Percentiles rank a stretch among this genome's conserved stretches.
Evolutionary conservation across 2,888 invertebrate genomes (phyloP).

Genomic region (Branchinecta sandiegonensis): DNA sequence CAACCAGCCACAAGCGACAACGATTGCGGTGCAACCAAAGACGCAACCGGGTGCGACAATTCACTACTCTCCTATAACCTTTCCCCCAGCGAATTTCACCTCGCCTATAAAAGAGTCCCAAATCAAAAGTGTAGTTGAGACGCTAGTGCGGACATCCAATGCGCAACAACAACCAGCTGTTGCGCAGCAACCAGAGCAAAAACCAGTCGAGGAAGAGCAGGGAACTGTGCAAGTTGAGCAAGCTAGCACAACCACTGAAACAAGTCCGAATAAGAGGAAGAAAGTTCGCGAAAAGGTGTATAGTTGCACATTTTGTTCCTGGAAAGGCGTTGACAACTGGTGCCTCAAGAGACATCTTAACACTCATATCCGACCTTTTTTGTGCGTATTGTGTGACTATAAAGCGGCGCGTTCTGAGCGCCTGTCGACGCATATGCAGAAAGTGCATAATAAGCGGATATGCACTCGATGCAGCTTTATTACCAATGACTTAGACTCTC

Average conservation of each 20-base stretch:
- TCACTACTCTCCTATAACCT: not conserved
- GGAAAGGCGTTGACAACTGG: conserved; percentile 89
- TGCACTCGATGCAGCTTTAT: conserved; percentile 77
- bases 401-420: conserved; percentile 83
- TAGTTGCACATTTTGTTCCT: conserved; percentile 76
- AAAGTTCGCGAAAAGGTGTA: conserved; percentile 50
- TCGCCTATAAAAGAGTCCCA: not conserved
- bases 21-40: conserved; percentile 30
- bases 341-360: conserved; percentile 80
- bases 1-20: conserved; percentile 34
- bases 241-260: conserved; percentile 12
- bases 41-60: conserved; percentile 18
- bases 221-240: not conserved
- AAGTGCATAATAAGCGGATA: conserved; percentile 79
- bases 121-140: conserved; percentile 20
- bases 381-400: conserved; percentile 78
- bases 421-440: conserved; percentile 72
- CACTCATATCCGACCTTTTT: conserved; percentile 80
- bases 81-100: conserved; percentile 7
- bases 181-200: conserved; percentile 27
- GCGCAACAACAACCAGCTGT: conserved; percentile 1
- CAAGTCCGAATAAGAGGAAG: conserved; percentile 34
- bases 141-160: conserved; percentile 22
- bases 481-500: conserved; percentile 64
- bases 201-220: conserved; percentile 20